Evolutionary conservation across 2,888 invertebrate genomes (phyloP), one percentile per base, ranked within the genome.

Genomic region (Merodon equestris): DNA sequence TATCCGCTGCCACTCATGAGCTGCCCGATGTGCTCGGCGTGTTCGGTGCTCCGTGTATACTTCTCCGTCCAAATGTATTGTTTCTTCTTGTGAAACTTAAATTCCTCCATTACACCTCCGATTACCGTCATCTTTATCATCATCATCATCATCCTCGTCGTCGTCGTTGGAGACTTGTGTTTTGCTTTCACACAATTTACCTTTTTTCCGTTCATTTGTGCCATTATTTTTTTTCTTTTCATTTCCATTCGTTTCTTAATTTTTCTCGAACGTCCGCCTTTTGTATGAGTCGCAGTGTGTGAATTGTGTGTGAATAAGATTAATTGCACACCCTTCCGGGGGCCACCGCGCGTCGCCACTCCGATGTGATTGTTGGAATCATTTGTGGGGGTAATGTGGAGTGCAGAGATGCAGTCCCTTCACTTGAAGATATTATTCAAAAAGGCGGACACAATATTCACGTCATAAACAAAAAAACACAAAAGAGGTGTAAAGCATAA

Each of bases 281-380:
- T 77, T 53, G 38, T 53, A 44, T 51, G 51, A 51, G 19, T 50
- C 61, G 61, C n/a, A 7, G 61, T n/a, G 72, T 77, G 61, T 63
- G 77, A 77, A 77, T 77, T 72, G 77, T 77, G 77, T 77, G 77
- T 77, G 77, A 77, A 77, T 73, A 77, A 77, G 77, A 77, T 77
- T 77, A 77, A 77, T 77, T 77, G 77, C 73, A 67, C 77, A 72
- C 77, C 77, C 67, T 77, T 67, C 54, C 60, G 66, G 70, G 61
- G 40, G 27, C 27, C 27, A 27, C 7, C 7, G 27, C 7, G n/a
- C n/a, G 36, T 42, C 18, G 14, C 19, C 18, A 4, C 19, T 9
- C 40, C 47, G 17, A 45, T n/a, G 53, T 19, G 45, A 34, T 18
- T 17, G n/a, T 13, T 36, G 56, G 36, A 10, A 10, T 10, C 40